These are phyloP conservation scores for Caiman crocodilus DNA, from an alignment of 2,797 vertebrate species.

Conservation along the genomic window DNA sequence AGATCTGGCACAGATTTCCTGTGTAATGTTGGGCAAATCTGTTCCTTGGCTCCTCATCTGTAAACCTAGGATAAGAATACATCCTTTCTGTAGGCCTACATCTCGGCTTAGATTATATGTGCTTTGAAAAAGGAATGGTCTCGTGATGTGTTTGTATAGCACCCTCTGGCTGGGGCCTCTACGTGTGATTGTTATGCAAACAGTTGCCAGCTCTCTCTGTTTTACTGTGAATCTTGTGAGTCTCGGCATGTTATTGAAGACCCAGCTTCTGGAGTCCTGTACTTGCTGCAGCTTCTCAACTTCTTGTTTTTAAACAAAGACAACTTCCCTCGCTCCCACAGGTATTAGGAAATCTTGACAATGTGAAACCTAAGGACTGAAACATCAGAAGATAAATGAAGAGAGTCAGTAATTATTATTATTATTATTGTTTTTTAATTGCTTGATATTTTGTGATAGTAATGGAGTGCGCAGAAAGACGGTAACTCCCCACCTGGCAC, in stretches of 20 bases:
- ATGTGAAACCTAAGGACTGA: too few relatives aligned
- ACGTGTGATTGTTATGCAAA: neutral
- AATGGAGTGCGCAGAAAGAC: neutral
- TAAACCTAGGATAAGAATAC: neutral
- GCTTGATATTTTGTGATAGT: neutral
- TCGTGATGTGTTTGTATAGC: neutral
- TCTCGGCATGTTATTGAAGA: neutral
- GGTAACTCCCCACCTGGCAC: too few relatives aligned
- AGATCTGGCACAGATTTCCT: neutral
- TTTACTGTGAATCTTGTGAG: neutral
- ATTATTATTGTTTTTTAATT: neutral
- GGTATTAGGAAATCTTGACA: too few relatives aligned
- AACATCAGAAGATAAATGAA: too few relatives aligned
- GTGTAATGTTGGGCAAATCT: neutral
- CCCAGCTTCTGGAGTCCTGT: neutral
- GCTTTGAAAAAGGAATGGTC: neutral
- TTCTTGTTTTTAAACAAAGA: neutral
- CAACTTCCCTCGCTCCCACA: too few relatives aligned
- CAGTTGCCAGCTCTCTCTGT: neutral
- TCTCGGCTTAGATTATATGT: neutral
- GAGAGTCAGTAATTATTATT: neutral
- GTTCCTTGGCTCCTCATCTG: neutral
- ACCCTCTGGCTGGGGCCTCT: neutral
- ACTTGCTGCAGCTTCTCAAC: neutral
- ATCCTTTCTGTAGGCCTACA: neutral